These are phyloP conservation scores for Archaeoteleia sp. DNA, from an alignment of 2,888 invertebrate species.

Conservation along the genomic window DNA sequence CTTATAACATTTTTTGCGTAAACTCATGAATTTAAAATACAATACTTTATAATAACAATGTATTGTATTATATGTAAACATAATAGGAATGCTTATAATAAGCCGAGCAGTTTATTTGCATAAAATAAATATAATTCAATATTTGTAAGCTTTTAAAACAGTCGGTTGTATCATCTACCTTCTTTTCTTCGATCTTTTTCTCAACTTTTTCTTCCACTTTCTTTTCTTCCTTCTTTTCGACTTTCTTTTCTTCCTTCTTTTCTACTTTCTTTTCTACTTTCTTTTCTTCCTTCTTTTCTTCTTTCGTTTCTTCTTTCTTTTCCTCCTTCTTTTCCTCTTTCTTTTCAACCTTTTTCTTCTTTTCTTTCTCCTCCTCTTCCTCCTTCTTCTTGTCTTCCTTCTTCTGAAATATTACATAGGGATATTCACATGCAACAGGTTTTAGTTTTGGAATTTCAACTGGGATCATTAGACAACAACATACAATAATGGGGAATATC, in stretches of 20 bases:
- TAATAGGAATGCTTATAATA: constrained; percentile 43
- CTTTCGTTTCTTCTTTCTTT: constrained; percentile 64
- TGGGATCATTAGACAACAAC: too few species aligned
- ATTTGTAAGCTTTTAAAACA: neutral
- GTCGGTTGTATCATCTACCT: constrained; percentile 64
- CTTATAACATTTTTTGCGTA: too few species aligned
- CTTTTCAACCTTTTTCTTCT: constrained; percentile 54
- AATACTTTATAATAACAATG: neutral
- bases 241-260: constrained; percentile 67
- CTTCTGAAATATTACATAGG: constrained; percentile 57
- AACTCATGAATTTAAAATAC: neutral
- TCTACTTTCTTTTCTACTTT: constrained; percentile 61
- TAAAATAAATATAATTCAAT: neutral
- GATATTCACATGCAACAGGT: constrained; percentile 59
- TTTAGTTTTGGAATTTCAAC: neutral
- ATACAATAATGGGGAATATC: too few species aligned
- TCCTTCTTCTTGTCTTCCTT: constrained; percentile 59
- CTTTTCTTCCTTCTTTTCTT: constrained; percentile 67
- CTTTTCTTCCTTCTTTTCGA: constrained; percentile 73
- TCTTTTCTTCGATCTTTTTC: constrained; percentile 70
- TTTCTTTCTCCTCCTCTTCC: constrained; percentile 54
- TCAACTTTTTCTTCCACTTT: constrained; percentile 69
- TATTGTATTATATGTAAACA: neutral
- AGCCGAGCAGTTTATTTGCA: constrained; percentile 8
- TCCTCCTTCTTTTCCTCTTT: constrained; percentile 62